A percentile compares a stretch with the other conserved stretches of the same genome.
Conservation (phyloP, 2,113 vertebrate genomes). For the Petroica traversi region DNA sequence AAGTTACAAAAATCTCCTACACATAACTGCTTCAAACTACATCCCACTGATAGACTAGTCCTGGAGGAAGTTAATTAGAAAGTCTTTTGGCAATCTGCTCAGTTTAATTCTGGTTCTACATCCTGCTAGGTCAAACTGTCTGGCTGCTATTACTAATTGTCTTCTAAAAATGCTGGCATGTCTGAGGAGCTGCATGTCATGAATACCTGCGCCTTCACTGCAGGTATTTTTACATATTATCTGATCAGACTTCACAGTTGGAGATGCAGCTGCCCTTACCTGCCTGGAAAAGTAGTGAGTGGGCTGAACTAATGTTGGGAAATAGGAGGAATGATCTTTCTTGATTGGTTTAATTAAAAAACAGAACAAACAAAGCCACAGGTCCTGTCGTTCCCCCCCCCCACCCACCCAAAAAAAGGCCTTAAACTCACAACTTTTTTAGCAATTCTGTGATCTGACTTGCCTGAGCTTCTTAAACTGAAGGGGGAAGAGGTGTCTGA, state of each 20-base stretch:
- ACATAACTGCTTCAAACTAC: background rate
- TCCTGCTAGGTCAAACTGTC: background rate
- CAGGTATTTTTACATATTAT: background rate
- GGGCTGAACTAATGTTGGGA: background rate
- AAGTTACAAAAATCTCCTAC: background rate
- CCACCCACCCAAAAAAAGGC: too few species aligned
- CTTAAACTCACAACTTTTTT: background rate
- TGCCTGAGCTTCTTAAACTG: background rate
- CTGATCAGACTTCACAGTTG: background rate
- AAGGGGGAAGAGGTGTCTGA: background rate
- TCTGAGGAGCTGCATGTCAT: background rate
- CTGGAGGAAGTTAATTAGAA: background rate
- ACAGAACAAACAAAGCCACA: background rate
- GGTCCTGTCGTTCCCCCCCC: rapidly evolving
- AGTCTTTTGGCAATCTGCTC: background rate
- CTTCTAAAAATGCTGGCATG: background rate
- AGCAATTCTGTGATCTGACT: background rate
- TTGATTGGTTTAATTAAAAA: background rate
- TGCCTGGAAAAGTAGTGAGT: background rate
- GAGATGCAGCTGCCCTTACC: background rate
- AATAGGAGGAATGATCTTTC: background rate
- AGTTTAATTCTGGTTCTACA: background rate
- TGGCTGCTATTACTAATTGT: background rate
- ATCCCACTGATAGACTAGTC: background rate
- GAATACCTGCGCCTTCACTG: background rate